phyloP scores from a whole-genome alignment of 2,113 vertebrate genomes.

The Miniopterus natalensis region DNA sequence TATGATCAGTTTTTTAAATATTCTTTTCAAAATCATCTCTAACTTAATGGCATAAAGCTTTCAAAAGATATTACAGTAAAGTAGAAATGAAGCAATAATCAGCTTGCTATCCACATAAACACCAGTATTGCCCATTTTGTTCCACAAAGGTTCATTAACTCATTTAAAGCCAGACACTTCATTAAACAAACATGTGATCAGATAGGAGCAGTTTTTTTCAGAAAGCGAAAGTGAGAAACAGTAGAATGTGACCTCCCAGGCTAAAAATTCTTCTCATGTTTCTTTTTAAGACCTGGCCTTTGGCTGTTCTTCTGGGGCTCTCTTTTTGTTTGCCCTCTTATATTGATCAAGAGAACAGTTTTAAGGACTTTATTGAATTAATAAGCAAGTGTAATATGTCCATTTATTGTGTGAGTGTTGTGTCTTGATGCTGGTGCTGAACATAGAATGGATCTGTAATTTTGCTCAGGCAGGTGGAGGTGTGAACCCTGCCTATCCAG shows the following conservation, averaged over 20 bases:
- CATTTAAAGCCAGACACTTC: background rate
- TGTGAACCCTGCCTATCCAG: background rate
- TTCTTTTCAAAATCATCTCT: background rate
- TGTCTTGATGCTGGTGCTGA: background rate
- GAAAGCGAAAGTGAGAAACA: background rate
- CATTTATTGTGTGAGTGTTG: background rate
- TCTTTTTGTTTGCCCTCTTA: background rate
- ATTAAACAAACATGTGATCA: constrained; percentile 28
- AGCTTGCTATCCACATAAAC: background rate
- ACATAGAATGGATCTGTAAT: background rate
- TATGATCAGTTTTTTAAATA: background rate
- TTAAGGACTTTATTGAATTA: background rate
- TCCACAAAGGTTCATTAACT: background rate
- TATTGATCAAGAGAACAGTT: background rate
- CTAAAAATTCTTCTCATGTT: background rate
- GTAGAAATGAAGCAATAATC: background rate
- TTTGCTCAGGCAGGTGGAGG: background rate
- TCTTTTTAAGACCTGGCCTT: background rate
- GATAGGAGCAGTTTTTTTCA: background rate
- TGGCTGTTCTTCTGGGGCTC: background rate
- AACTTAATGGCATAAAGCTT: background rate
- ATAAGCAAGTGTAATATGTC: background rate
- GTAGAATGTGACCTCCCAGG: background rate
- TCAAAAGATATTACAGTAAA: background rate
- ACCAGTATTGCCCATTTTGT: background rate